These are phyloP conservation scores for Augiades crinisus DNA, from an alignment of 2,888 invertebrate species.

Conservation along the genomic window DNA sequence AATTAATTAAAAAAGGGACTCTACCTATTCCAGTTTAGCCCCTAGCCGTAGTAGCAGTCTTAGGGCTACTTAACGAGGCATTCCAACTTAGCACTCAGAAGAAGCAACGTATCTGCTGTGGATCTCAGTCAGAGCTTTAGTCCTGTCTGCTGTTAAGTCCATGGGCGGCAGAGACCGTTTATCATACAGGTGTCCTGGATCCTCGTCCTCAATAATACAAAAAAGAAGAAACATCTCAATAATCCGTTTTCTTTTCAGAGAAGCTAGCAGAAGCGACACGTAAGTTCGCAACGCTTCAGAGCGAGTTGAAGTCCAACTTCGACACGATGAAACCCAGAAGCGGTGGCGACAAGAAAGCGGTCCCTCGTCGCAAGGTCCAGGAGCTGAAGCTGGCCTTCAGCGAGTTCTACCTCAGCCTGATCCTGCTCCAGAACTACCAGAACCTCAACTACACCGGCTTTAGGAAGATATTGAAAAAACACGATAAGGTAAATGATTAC, in stretches of 20 bases:
- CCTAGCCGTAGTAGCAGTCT: too few relatives aligned
- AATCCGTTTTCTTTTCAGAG: constrained; percentile 78
- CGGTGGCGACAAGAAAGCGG: constrained; percentile 65
- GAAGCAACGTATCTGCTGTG: too few relatives aligned
- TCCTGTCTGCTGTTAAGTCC: too few relatives aligned
- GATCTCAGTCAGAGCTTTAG: too few relatives aligned
- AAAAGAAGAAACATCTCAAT: background rate
- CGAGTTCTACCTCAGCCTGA: constrained; percentile 98
- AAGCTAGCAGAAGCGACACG: constrained; percentile 98
- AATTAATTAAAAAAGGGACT: too few relatives aligned
- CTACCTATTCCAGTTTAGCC: too few relatives aligned
- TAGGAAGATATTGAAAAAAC: constrained; percentile 99
- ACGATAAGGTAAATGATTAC: constrained; percentile 94
- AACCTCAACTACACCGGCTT: constrained; percentile 99
- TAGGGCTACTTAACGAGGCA: too few relatives aligned
- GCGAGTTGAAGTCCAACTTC: constrained; percentile 87
- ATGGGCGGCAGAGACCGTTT: too few relatives aligned
- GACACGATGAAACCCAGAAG: constrained; percentile 78
- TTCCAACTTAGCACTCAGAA: too few relatives aligned
- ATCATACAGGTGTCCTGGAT: too few relatives aligned
- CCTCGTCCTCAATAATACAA: too few relatives aligned
- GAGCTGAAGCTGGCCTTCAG: constrained; percentile 98
- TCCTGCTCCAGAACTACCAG: constrained; percentile 98
- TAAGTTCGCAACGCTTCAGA: constrained; percentile 94
- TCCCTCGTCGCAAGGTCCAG: constrained; percentile 90